These are phyloP conservation scores for Heliothis subflexa DNA, from an alignment of 1,140 invertebrate species.

Conservation along the genomic window DNA sequence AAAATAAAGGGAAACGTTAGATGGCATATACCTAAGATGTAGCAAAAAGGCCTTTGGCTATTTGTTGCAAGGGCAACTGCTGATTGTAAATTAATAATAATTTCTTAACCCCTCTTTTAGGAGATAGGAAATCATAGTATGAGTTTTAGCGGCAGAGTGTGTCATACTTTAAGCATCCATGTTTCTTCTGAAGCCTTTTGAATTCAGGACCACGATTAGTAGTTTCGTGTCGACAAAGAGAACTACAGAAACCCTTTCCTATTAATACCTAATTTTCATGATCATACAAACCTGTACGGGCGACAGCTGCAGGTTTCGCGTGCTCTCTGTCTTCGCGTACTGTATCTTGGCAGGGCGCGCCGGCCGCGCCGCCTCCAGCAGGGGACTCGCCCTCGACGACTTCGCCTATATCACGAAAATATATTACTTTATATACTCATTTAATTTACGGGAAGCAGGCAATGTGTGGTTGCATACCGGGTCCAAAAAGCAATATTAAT, in stretches of 20 bases:
- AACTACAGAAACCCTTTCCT: too few species aligned
- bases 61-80: background rate
- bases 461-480: background rate
- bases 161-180: too few species aligned
- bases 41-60: background rate
- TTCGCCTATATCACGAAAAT: slow-evolving; percentile 63
- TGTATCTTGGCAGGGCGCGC: slow-evolving; percentile 74
- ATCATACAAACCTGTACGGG: slow-evolving; percentile 77
- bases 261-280: too few species aligned
- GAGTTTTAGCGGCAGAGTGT: too few species aligned
- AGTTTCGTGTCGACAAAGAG: too few species aligned
- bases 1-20: slow-evolving; percentile 42
- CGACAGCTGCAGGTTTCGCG: slow-evolving; percentile 81
- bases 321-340: slow-evolving; percentile 80
- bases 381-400: slow-evolving; percentile 71
- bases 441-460: background rate
- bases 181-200: too few species aligned
- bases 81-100: background rate
- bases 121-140: too few species aligned
- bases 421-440: background rate
- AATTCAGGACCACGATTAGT: too few species aligned
- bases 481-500: background rate
- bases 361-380: slow-evolving; percentile 74
- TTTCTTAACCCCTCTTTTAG: too few species aligned
- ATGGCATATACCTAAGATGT: too few species aligned